Conservation (phyloP, 1,140 invertebrate genomes). For the Rhopalosiphum maidis region DNA sequence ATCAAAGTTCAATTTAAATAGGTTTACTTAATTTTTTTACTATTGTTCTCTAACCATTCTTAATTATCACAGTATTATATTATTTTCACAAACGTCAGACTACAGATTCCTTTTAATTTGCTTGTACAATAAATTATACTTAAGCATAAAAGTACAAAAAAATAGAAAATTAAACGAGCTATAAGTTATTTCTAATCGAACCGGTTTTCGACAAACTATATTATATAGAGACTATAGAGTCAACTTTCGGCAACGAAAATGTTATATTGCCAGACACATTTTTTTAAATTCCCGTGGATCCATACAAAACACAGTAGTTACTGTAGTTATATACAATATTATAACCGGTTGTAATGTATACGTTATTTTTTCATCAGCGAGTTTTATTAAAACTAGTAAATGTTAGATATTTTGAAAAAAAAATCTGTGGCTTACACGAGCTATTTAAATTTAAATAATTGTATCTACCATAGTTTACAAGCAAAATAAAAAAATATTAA, state of each 20-base stretch:
- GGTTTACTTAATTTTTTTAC: neutral
- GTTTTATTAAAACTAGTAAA: neutral
- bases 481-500: too few species aligned
- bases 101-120: neutral
- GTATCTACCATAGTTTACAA: too few species aligned
- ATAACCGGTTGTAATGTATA: neutral
- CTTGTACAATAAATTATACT: neutral
- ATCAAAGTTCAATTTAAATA: neutral
- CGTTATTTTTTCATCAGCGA: neutral
- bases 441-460: too few species aligned
- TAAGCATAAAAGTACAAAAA: neutral
- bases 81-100: too few species aligned
- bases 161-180: neutral
- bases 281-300: neutral
- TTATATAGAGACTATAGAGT: neutral
- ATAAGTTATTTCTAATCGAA: neutral
- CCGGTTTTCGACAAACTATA: neutral
- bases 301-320: neutral
- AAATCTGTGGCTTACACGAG: neutral
- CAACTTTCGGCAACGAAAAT: neutral
- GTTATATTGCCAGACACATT: neutral
- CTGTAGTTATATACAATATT: neutral
- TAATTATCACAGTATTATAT: neutral
- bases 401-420: neutral
- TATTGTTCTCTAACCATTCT: neutral